Evolutionary conservation across 1,140 invertebrate species (phyloP), one percentile per base, ranked within the genome.

Genomic region (Drosophila navojoa): DNA sequence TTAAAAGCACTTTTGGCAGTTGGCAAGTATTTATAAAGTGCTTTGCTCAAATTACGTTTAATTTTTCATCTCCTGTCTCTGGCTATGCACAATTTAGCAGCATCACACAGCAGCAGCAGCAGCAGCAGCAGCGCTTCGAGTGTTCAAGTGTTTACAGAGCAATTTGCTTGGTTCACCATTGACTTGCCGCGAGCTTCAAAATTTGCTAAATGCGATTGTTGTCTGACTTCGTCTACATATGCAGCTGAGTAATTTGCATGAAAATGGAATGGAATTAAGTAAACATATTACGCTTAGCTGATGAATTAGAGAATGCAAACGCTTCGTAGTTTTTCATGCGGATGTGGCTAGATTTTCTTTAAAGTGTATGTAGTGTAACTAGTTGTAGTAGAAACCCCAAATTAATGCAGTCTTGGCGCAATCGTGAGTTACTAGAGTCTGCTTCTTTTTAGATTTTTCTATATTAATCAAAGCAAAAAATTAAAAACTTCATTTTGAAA

Each of bases 61-160:
- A 74, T 76, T 81, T 71, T 86, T 86, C 62, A 87, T 87, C 75
- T 78, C 47, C 50, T 76, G 45, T 78, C 64, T 62, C 64, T 68
- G 75, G 78, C 78, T 86, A 86, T 86, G 79, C 78, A 79, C 77
- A 86, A 86, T 86, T 81, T 81, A 67, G 35, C 60, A 71, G 27
- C 35, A 38, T 10, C 35, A 11, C 52, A 38, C 27, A 29, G 27
- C 27, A 29, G 27, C 29, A 67, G 32, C 60, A 71, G 25, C 32
- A 35, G 32, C 32, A 62, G 53, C 32, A 35, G 7, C 32, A 35
- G 32, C 35, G 11, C 49, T 44, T 47, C 15, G 29, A 59, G 63
- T 60, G 47, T 66, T 22, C 9, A 7, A 45, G 42, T 81, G 79
- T 86, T 86, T 87, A 76, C 82, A 61, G 44, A 87, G 82, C 76